phyloP scores from a whole-genome alignment of 2,797 vertebrate genomes.

The Centropyge bicolor region DNA sequence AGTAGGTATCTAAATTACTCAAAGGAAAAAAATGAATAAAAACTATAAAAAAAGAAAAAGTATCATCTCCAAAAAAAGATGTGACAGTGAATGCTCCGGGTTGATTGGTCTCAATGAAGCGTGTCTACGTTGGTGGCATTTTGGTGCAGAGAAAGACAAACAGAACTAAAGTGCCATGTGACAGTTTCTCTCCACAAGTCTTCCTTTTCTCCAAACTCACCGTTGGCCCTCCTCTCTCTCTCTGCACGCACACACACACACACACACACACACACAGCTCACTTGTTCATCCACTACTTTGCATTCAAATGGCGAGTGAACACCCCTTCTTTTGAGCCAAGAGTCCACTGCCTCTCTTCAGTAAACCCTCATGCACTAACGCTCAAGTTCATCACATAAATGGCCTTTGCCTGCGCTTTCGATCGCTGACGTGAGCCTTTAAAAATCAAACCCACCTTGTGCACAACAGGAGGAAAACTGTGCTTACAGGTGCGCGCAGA shows the following conservation, averaged over 20 bases:
- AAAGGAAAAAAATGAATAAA: constrained; percentile 19
- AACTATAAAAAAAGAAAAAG: constrained; percentile 11
- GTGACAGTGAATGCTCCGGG: constrained; percentile 40
- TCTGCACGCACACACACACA: constrained; percentile 50
- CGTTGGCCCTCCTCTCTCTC: constrained; percentile 70
- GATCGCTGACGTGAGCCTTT: constrained; percentile 11
- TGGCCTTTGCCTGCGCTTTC: constrained; percentile 13
- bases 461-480: background rate
- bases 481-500: constrained; percentile 8
- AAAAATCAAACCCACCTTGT: background rate
- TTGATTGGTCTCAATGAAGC: constrained; percentile 38
- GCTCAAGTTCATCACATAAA: constrained; percentile 61
- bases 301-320: constrained; percentile 88
- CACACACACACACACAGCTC: constrained; percentile 77
- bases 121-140: constrained; percentile 63
- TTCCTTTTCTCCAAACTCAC: constrained; percentile 79
- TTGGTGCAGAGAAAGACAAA: constrained; percentile 56
- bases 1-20: constrained; percentile 70
- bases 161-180: constrained; percentile 69
- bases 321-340: constrained; percentile 79
- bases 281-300: constrained; percentile 87
- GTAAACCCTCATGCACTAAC: constrained; percentile 59
- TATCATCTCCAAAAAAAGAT: constrained; percentile 52
- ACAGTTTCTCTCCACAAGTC: constrained; percentile 80
- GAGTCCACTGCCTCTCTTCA: constrained; percentile 68